Evolutionary conservation across 30 jellyfish, hydroid and myxozoan species (phyloP), one percentile per base, ranked within the genome.

Genomic region (Chrysaora quinquecirrha): DNA sequence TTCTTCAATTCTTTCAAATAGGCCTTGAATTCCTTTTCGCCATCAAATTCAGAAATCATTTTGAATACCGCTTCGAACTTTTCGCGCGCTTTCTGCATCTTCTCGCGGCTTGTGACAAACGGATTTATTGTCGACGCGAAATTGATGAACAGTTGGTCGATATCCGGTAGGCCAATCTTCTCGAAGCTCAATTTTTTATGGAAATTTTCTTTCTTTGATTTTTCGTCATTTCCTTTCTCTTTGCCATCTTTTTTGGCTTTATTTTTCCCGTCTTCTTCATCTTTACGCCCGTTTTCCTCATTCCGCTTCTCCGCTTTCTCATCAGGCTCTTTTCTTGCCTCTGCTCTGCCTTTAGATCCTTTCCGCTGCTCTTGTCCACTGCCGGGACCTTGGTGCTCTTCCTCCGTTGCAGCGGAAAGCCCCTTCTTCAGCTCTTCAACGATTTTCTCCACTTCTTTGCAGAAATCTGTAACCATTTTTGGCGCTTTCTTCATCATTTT

Each of bases 51-150:
- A 25, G 34, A 7, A 10, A 75, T 54, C 64, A 29, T 14, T 34
- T 75, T 50, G 64, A 56, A 23, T 12, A 52, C 64, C 16, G 18
- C 33, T 25, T 50, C 75, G 21, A 75, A 75, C 48, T 74, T 48
- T 1, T 75, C 31, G 14, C 75, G 52, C 11, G 86, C 75, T 4
- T 50, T 75, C 31, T 75, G 74, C 43, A 75, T 4, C 64, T 54
- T 75, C 48, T 75, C 75, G 32, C 86, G 34, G 54, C 73, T 27
- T 34, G 61, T 54, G 11, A 49, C 86, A 31, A 75, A 75, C 0
- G 86, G 86, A 54, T 75, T 75, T 43, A 75, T 28, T 1, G 86
- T 43, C 35, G 75, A 23, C 56, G 86, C 56, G 19, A 75, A 75
- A n/a, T 75, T 75, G n/a, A 27, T 63, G 54, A 75, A 75, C 62